Percentiles rank a stretch among this genome's conserved stretches.
Conservation (phyloP, 2,797 vertebrate genomes). For the Emydoidea blandingii region DNA sequence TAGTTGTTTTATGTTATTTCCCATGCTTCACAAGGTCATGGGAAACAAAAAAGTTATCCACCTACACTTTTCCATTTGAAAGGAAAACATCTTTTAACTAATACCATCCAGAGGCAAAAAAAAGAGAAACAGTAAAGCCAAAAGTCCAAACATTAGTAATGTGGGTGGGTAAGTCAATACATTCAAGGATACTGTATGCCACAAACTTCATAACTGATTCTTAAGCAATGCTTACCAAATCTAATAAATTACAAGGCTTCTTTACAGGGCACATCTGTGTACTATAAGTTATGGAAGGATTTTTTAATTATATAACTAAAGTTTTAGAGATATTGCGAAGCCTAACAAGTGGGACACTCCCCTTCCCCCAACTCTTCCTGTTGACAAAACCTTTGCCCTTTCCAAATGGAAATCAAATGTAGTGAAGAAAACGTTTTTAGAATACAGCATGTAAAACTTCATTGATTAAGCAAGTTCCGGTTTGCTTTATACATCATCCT, state of each 20-base stretch:
- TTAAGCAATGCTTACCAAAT: neutral
- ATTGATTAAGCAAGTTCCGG: neutral
- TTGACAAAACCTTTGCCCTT: neutral
- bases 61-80: neutral
- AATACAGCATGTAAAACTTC: neutral
- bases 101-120: neutral
- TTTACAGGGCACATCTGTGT: neutral
- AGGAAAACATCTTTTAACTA: conserved; percentile 17
- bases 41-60: conserved; percentile 46
- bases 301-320: neutral
- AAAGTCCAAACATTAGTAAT: neutral
- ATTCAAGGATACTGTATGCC: neutral
- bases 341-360: neutral
- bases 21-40: conserved; percentile 11
- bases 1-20: conserved; percentile 47
- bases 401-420: neutral
- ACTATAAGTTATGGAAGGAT: neutral
- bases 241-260: neutral
- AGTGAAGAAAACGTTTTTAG: neutral
- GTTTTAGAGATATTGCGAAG: neutral
- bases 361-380: neutral
- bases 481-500: neutral
- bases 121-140: neutral
- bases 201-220: neutral
- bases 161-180: neutral